These are phyloP conservation scores for Macroteleia sp. DNA, from an alignment of 2,888 invertebrate genomes.

Conservation along the genomic window DNA sequence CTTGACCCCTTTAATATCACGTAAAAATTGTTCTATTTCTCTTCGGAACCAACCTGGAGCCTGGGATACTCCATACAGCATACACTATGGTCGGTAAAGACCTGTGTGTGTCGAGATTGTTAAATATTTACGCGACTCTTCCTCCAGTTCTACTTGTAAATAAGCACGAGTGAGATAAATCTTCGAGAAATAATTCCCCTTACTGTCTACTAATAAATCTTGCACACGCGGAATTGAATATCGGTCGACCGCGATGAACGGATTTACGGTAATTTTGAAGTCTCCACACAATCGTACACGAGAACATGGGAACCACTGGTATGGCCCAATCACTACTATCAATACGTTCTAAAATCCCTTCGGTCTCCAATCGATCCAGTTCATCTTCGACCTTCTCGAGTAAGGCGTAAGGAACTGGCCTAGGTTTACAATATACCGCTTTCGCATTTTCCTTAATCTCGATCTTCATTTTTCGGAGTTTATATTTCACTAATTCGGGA, in stretches of 20 bases:
- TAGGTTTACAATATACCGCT: conserved; percentile 50
- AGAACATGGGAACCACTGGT: not conserved
- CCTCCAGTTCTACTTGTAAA: not conserved
- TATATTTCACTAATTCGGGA: conserved; percentile 42
- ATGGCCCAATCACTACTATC: conserved; percentile 24
- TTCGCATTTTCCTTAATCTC: conserved; percentile 19
- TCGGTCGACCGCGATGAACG: conserved; percentile 39
- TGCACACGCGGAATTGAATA: no score
- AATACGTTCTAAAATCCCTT: conserved; percentile 26
- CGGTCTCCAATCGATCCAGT: conserved; percentile 36
- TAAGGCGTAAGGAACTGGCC: conserved; percentile 50
- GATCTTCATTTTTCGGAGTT: conserved; percentile 41
- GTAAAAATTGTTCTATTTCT: conserved; percentile 52
- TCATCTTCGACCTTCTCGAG: conserved; percentile 20
- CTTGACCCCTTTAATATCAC: conserved; percentile 49
- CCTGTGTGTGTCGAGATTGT: not conserved
- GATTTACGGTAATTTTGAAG: no score
- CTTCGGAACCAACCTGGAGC: conserved; percentile 52
- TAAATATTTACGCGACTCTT: not conserved
- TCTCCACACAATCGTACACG: no score
- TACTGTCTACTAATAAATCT: conserved; percentile 32
- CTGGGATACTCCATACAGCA: conserved; percentile 5
- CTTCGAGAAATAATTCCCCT: not conserved
- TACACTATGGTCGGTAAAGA: not conserved
- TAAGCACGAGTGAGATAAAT: not conserved